phyloP scores from a whole-genome alignment of 1,140 invertebrate species.

The Lucilia cuprina region DNA sequence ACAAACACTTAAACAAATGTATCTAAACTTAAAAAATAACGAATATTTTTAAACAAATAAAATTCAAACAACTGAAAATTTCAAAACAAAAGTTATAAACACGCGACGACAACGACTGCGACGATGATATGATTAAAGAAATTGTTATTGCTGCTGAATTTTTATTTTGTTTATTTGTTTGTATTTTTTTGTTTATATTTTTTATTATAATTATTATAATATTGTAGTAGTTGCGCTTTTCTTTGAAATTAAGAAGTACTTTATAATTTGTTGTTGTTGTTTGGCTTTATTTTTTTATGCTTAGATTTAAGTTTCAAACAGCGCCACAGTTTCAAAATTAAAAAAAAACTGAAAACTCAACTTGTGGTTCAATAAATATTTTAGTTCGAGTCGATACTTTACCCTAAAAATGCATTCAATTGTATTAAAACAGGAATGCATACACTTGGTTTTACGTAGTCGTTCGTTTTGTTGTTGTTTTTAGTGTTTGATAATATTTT shows the following conservation, averaged over 20 bases:
- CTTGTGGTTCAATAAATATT: slow-evolving; percentile 18
- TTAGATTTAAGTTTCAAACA: background rate
- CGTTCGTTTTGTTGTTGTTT: background rate
- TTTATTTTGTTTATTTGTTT: slow-evolving; percentile 13
- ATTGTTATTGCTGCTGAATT: background rate
- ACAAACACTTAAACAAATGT: too few species aligned
- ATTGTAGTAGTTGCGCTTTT: background rate
- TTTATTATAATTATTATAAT: background rate
- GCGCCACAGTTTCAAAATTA: background rate
- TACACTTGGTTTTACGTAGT: background rate
- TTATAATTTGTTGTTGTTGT: background rate
- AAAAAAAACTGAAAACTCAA: background rate
- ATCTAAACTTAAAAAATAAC: too few species aligned
- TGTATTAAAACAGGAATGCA: slow-evolving; percentile 32
- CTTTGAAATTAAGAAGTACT: slow-evolving; percentile 19
- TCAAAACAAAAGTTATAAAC: background rate
- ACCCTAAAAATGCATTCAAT: slow-evolving; percentile 33
- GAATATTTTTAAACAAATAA: background rate
- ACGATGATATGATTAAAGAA: background rate
- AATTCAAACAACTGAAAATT: background rate
- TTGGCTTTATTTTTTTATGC: background rate
- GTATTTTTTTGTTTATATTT: background rate
- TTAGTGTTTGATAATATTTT: background rate
- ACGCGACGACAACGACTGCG: slow-evolving; percentile 12
- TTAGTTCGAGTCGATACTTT: background rate